A percentile compares a stretch with the other conserved stretches of the same genome.
Evolutionary conservation across 2,113 vertebrate genomes (phyloP).

Genomic region (Zosterops japonicus): DNA sequence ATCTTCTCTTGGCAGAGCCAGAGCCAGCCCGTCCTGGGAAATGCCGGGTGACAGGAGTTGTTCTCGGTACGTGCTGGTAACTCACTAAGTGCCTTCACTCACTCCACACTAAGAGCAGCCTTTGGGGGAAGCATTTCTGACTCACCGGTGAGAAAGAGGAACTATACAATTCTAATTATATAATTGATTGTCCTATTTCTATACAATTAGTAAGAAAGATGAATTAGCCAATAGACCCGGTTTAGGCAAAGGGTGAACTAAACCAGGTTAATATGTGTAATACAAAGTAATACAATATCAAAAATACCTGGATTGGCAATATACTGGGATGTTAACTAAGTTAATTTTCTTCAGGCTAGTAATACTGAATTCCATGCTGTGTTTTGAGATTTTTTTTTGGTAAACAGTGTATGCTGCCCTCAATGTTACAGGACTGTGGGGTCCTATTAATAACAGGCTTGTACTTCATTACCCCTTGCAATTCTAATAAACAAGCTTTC

Average conservation of each 20-base stretch:
- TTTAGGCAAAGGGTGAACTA: background rate
- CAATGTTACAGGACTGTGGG: fast-evolving
- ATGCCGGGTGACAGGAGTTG: conserved; percentile 81
- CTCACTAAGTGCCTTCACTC: background rate
- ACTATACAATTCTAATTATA: background rate
- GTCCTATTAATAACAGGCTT: background rate
- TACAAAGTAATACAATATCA: background rate
- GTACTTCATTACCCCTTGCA: background rate
- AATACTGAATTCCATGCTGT: background rate
- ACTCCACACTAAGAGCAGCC: background rate
- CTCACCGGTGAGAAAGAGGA: background rate
- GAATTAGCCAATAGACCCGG: fast-evolving
- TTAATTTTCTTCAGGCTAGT: background rate
- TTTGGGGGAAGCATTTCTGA: background rate
- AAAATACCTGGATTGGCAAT: background rate
- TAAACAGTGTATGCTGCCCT: fast-evolving
- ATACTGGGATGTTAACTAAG: fast-evolving
- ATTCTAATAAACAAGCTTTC: background rate
- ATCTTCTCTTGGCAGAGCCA: conserved; percentile 81
- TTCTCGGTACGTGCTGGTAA: conserved; percentile 77
- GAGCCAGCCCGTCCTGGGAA: conserved; percentile 77
- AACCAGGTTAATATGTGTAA: background rate
- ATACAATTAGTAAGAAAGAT: background rate
- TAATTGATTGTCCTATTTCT: background rate
- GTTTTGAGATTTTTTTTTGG: background rate